A percentile compares a stretch with the other conserved stretches of the same genome.
Conservation (phyloP, 2,888 invertebrate species). For the Unio delphinus region DNA sequence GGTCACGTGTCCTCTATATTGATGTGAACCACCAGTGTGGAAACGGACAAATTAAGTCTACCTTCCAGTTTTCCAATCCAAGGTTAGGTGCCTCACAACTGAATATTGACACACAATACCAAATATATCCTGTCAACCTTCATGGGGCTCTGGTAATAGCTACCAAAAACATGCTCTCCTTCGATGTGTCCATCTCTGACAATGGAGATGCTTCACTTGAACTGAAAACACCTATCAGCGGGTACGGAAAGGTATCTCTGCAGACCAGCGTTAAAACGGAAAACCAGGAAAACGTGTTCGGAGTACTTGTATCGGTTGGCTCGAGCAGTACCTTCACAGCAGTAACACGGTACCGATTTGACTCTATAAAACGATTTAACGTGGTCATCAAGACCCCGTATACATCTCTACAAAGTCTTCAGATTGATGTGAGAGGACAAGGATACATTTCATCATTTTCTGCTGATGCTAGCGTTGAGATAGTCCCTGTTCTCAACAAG, state of each 20-base stretch:
- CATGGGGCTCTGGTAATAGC: too few species aligned
- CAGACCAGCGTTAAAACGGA: too few species aligned
- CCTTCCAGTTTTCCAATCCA: slow-evolving; percentile 13
- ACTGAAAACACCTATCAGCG: not conserved
- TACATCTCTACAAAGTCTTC: slow-evolving; percentile 8
- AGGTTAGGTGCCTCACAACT: slow-evolving; percentile 20
- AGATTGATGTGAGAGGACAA: slow-evolving; percentile 2
- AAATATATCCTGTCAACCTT: not conserved
- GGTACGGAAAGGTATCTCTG: slow-evolving; percentile 21
- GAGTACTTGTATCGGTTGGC: too few species aligned
- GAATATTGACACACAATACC: slow-evolving; percentile 30
- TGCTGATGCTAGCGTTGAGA: slow-evolving; percentile 30
- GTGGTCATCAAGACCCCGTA: slow-evolving; percentile 30
- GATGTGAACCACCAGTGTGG: slow-evolving; percentile 42
- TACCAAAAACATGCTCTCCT: not conserved
- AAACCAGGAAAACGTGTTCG: too few species aligned
- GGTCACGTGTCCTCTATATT: slow-evolving; percentile 16
- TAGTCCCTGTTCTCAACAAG: slow-evolving; percentile 26
- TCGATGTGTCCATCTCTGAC: slow-evolving; percentile 26
- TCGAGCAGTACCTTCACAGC: slow-evolving; percentile 5
- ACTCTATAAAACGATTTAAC: slow-evolving; percentile 14
- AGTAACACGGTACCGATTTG: slow-evolving; percentile 21
- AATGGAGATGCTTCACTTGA: slow-evolving; percentile 1
- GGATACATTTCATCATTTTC: slow-evolving; percentile 17
- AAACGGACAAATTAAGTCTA: slow-evolving; percentile 31